Evolutionary conservation across 2,888 invertebrate genomes (phyloP).

Genomic region (Sphaeridia pumilis): DNA sequence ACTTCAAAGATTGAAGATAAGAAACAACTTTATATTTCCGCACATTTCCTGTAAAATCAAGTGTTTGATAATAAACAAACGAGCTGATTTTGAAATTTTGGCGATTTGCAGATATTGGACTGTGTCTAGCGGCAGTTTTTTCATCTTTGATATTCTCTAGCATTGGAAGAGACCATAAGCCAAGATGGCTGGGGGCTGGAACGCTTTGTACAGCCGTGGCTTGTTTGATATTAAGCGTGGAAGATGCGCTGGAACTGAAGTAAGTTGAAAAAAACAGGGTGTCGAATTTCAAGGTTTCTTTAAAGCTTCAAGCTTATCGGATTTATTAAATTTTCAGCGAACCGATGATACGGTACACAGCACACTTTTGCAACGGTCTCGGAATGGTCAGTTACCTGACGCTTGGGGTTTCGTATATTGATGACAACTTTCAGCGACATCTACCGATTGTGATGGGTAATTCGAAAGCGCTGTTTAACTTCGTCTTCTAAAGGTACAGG

Average conservation of each 20-base stretch:
- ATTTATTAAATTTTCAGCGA: no score
- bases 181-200: conserved; percentile 12
- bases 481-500: no score
- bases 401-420: conserved; percentile 8
- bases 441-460: conserved; percentile 14
- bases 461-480: no score
- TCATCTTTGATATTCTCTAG: conserved; percentile 2
- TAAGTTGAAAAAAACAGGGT: background rate
- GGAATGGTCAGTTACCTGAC: conserved; percentile 5
- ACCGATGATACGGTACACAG: background rate
- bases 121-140: background rate
- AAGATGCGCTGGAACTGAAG: conserved; percentile 3
- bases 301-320: background rate
- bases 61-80: no score
- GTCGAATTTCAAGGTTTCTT: background rate
- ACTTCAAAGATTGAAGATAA: no score
- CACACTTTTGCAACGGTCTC: conserved; percentile 10
- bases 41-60: no score
- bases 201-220: conserved; percentile 7
- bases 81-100: no score
- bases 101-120: conserved; percentile 6
- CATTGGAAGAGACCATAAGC: conserved; percentile 12
- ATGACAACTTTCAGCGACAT: conserved; percentile 13
- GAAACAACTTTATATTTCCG: no score
- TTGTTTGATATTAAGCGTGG: conserved; percentile 4